Conservation (phyloP, 2,113 vertebrate species). For the Bubalus kerabau region DNA sequence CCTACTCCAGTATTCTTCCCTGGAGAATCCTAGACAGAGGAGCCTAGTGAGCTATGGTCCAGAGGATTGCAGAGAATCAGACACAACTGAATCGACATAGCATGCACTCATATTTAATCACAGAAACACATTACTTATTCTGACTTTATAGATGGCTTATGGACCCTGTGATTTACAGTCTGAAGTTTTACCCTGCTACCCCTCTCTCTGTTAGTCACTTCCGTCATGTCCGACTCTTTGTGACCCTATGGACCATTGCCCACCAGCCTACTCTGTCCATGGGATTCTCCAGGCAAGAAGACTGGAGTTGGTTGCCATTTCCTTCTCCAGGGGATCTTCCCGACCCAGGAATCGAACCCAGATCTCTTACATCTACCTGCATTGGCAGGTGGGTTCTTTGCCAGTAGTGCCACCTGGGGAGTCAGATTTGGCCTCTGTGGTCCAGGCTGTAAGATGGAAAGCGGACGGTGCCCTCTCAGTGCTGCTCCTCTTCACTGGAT, state of each 20-base stretch:
- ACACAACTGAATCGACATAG: neutral
- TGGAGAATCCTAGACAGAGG: neutral
- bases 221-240: neutral
- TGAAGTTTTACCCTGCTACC: neutral
- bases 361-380: neutral
- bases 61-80: neutral
- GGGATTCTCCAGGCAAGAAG: neutral
- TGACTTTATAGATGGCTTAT: neutral
- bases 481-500: neutral
- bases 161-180: neutral
- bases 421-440: neutral
- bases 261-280: neutral
- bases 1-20: neutral
- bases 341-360: neutral
- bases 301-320: neutral
- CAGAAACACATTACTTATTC: neutral
- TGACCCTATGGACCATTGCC: accelerated
- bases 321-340: neutral
- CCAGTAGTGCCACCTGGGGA: neutral
- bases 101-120: neutral
- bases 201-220: neutral
- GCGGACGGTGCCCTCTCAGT: neutral
- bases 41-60: neutral
- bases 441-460: accelerated
- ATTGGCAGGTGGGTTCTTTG: neutral